Evolutionary conservation across 2,797 vertebrate species (phyloP).

Genomic region (Coranthus polyacanthus): DNA sequence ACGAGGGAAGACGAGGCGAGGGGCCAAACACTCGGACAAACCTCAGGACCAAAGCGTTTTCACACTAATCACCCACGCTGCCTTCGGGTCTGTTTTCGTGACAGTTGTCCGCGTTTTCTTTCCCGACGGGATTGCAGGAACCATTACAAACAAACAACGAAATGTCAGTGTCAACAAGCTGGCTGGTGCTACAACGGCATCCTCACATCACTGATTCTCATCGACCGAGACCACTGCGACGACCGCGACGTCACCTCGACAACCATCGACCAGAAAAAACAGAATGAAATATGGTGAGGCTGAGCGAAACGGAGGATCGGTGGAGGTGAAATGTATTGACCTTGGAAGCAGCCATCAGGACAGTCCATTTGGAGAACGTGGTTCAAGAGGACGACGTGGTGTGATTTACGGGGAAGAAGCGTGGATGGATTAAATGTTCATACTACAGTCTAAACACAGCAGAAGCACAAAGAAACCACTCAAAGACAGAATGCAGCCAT

Average conservation of each 20-base stretch:
- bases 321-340: constrained; percentile 6
- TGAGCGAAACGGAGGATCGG: constrained; percentile 5
- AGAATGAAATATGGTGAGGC: neutral
- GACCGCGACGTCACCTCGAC: constrained; percentile 40
- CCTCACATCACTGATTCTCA: constrained; percentile 17
- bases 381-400: neutral
- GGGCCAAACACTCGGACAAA: constrained; percentile 23
- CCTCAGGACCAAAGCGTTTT: neutral
- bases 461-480: constrained; percentile 19
- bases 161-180: constrained; percentile 43
- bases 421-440: neutral
- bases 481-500: constrained; percentile 22
- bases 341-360: constrained; percentile 17
- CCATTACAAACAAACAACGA: constrained; percentile 20
- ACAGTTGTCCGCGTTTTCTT: constrained; percentile 36
- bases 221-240: constrained; percentile 16
- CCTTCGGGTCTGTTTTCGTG: neutral
- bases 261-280: constrained; percentile 33
- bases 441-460: neutral
- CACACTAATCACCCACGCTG: neutral
- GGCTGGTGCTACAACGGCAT: constrained; percentile 62
- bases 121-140: constrained; percentile 20
- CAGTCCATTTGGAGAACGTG: too few relatives aligned
- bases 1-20: constrained; percentile 40
- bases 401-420: neutral